Evolutionary conservation across 1,140 invertebrate species (phyloP).

Genomic region (Platorchestia sp.): DNA sequence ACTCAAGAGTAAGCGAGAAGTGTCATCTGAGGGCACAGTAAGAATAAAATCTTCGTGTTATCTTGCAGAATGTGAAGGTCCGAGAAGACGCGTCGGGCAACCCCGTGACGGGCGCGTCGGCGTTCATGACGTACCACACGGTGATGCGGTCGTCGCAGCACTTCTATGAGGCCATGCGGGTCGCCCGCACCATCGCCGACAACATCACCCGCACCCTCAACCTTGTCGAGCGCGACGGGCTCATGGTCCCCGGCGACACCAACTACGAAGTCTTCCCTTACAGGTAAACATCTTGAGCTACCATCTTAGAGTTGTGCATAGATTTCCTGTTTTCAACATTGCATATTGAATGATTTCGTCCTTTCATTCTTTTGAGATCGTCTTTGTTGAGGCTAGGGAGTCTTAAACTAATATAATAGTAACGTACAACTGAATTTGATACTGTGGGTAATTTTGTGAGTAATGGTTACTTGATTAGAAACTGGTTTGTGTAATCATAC

Average conservation of each 20-base stretch:
- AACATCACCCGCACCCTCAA: constrained; percentile 83
- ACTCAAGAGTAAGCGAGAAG: too few species aligned
- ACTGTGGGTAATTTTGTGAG: not conserved
- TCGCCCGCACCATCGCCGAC: constrained; percentile 80
- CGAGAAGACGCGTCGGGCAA: constrained; percentile 74
- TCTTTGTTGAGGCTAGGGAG: too few species aligned
- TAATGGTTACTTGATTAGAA: not conserved
- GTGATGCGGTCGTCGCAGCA: constrained; percentile 83
- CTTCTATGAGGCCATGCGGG: constrained; percentile 84
- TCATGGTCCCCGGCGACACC: constrained; percentile 67
- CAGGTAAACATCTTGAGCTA: constrained; percentile 74
- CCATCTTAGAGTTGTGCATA: not conserved
- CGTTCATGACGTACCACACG: constrained; percentile 92
- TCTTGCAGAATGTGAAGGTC: constrained; percentile 76
- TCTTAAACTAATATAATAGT: too few species aligned
- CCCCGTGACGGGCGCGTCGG: constrained; percentile 77
- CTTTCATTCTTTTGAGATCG: too few species aligned
- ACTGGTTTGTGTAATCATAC: not conserved
- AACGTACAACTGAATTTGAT: not conserved
- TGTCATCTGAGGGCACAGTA: too few species aligned
- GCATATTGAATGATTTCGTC: not conserved
- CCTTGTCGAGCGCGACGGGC: constrained; percentile 67
- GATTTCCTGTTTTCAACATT: not conserved
- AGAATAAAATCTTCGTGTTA: not conserved
- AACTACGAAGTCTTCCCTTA: constrained; percentile 88